A percentile compares a stretch with the other conserved stretches of the same genome.
Conservation (phyloP, 2,797 vertebrate species). For the Ceryle rudis region DNA sequence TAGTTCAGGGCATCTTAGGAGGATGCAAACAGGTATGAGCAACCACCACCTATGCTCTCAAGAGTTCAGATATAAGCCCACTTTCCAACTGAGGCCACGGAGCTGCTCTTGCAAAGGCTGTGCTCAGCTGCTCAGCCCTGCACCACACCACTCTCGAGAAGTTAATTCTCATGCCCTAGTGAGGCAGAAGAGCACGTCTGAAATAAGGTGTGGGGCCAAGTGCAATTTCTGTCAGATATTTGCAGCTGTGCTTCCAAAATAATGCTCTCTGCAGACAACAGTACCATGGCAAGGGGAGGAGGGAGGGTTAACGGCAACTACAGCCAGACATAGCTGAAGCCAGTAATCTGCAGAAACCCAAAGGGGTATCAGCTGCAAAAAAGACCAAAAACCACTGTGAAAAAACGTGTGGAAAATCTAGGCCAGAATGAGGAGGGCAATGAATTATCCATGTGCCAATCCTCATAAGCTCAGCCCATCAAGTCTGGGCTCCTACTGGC, state of each 20-base stretch:
- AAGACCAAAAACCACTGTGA: background rate
- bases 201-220: background rate
- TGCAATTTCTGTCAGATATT: background rate
- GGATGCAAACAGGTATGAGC: background rate
- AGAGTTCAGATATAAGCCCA: background rate
- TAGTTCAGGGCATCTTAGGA: background rate
- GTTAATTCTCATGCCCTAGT: background rate
- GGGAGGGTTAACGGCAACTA: background rate
- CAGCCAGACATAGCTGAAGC: background rate
- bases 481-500: background rate
- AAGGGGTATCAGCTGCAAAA: background rate
- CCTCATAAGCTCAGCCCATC: background rate
- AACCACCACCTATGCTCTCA: background rate
- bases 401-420: background rate
- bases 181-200: background rate
- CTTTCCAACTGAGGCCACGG: rapidly evolving
- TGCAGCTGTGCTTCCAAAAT: background rate
- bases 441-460: background rate
- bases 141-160: background rate
- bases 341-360: background rate
- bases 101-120: background rate
- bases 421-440: background rate
- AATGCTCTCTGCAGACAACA: background rate
- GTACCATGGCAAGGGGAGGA: background rate
- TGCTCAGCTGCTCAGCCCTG: background rate